These are phyloP conservation scores for Mimumesa dahlbomi DNA, from an alignment of 2,888 invertebrate genomes.

Conservation along the genomic window DNA sequence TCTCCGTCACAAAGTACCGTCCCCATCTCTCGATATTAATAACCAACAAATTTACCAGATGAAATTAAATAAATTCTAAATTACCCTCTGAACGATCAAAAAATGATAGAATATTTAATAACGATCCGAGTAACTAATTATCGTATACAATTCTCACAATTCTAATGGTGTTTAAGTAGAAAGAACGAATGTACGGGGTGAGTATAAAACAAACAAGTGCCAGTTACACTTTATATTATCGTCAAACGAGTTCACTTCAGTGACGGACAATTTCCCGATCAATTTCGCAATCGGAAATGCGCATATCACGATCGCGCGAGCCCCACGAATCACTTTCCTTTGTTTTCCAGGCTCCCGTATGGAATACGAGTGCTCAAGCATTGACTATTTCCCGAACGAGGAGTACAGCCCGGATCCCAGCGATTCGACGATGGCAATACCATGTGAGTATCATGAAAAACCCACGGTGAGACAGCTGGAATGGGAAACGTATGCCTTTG, in stretches of 20 bases:
- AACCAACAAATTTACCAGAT: too few species aligned
- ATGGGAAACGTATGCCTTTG: conserved; percentile 44
- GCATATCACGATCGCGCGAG: background rate
- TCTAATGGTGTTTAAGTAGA: too few species aligned
- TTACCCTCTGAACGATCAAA: too few species aligned
- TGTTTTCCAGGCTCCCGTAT: conserved; percentile 85
- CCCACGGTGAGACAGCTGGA: conserved; percentile 34
- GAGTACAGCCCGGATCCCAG: conserved; percentile 93
- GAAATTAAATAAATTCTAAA: too few species aligned
- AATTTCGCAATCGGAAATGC: conserved; percentile 17
- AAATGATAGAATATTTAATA: too few species aligned
- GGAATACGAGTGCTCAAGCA: conserved; percentile 88
- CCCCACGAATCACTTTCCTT: conserved; percentile 34
- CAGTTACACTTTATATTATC: background rate
- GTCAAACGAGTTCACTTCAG: conserved; percentile 13
- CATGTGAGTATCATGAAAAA: conserved; percentile 87
- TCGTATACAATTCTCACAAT: too few species aligned
- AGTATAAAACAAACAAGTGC: too few species aligned
- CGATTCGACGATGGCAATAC: conserved; percentile 95
- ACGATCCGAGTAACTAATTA: too few species aligned
- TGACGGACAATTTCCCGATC: conserved; percentile 8
- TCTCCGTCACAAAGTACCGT: too few species aligned
- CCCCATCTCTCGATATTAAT: too few species aligned
- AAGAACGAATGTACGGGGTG: too few species aligned
- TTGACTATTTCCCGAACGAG: conserved; percentile 93